These are phyloP conservation scores for Sprattus sprattus DNA, from an alignment of 2,113 vertebrate species.

Conservation along the genomic window DNA sequence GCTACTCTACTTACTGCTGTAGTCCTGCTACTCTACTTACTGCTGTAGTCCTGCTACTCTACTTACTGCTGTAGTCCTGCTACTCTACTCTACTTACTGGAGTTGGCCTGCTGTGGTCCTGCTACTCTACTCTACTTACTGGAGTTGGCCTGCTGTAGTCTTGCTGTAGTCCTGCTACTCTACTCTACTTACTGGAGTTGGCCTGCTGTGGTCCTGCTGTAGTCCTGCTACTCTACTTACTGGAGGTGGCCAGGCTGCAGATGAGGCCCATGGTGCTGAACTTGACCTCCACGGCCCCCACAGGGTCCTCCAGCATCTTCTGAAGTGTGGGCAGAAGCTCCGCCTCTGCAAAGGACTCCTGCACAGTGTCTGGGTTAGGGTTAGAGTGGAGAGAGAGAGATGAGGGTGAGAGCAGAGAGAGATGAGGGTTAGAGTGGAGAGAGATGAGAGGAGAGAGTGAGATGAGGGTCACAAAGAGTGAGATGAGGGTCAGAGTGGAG, in stretches of 20 bases:
- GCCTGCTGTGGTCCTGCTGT: too few relatives aligned
- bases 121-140: too few relatives aligned
- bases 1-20: too few relatives aligned
- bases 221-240: slow-evolving; percentile 59
- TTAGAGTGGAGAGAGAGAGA: not conserved
- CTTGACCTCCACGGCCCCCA: slow-evolving; percentile 81
- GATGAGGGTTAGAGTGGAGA: not conserved
- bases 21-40: too few relatives aligned
- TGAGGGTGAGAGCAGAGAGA: not conserved
- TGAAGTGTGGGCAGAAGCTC: slow-evolving; percentile 75
- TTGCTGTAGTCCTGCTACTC: too few relatives aligned
- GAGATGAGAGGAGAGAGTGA: not conserved
- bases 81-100: too few relatives aligned
- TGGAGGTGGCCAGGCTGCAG: slow-evolving; percentile 80
- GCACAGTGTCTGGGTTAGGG: slow-evolving; percentile 70
- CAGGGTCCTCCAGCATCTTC: slow-evolving; percentile 77
- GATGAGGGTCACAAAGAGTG: not conserved
- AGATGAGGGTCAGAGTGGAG: too few relatives aligned
- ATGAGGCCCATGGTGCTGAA: slow-evolving; percentile 80
- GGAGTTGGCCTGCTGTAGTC: too few relatives aligned
- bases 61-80: too few relatives aligned
- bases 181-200: too few relatives aligned
- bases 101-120: too few relatives aligned
- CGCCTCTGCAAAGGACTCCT: slow-evolving; percentile 69
- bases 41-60: too few relatives aligned